A percentile compares a stretch with the other conserved stretches of the same genome.
These are phyloP conservation scores for Oxycera nigricornis DNA, from an alignment of 2,888 invertebrate species.

Conservation along the genomic window DNA sequence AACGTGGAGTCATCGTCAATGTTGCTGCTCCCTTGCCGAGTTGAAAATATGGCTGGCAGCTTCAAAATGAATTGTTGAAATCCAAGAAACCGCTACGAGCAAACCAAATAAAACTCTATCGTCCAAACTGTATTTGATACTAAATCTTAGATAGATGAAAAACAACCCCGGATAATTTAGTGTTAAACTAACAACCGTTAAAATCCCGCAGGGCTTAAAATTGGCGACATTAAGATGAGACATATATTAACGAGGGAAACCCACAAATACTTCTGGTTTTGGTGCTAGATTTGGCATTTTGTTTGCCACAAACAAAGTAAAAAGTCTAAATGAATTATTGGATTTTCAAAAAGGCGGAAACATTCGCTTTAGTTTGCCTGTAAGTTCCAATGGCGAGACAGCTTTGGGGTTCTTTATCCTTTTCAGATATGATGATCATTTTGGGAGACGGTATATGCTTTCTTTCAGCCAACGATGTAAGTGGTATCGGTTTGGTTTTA, in stretches of 20 bases:
- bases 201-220: slow-evolving; percentile 35
- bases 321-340: slow-evolving; percentile 24
- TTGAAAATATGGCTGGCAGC: not conserved
- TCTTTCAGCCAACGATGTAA: too few relatives aligned
- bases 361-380: too few relatives aligned
- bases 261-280: not conserved
- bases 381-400: too few relatives aligned
- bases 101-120: slow-evolving; percentile 2
- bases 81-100: not conserved
- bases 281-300: not conserved
- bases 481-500: too few relatives aligned
- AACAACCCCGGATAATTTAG: slow-evolving; percentile 15
- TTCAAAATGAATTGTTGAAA: slow-evolving; percentile 5
- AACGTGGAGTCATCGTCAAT: not conserved
- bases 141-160: slow-evolving; percentile 30
- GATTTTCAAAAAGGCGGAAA: slow-evolving; percentile 39
- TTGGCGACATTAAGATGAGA: slow-evolving; percentile 39
- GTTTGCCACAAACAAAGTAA: not conserved
- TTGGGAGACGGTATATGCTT: too few relatives aligned
- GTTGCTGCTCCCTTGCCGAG: not conserved
- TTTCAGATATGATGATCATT: too few relatives aligned
- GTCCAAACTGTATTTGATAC: not conserved
- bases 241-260: not conserved
- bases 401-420: too few relatives aligned
- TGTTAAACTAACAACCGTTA: slow-evolving; percentile 35